Evolutionary conservation across 2,113 vertebrate species (phyloP), one percentile per base, ranked within the genome.

Genomic region (Aegithalos caudatus): DNA sequence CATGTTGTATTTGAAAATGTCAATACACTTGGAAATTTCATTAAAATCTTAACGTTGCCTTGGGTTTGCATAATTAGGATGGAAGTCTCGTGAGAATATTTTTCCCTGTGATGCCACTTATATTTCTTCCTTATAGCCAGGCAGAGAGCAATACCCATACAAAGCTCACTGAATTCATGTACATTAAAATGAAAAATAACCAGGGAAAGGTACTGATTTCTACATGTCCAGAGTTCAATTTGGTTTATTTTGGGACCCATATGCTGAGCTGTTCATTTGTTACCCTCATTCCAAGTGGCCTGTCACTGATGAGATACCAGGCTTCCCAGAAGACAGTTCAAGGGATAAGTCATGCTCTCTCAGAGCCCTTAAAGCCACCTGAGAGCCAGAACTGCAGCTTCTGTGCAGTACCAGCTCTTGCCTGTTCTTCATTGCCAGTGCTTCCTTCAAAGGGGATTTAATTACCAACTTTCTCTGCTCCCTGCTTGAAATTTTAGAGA

Each of bases 401-500:
- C 77, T 53, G 37, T 35, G 65, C 62, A 65, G 35, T 21, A 54
- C 51, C 64, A 56, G 42, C 65, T 88, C 83, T 23, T 62, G n/a
- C 42, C 66, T 53, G 6, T 8, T 87, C 57, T 38, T 95, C 74
- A 20, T 11, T 72, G 82, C 33, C 37, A 40, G 19, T 35, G 20
- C 40, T 92, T 79, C 65, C 61, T 84, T 79, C 81, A 69, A 45
- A 91, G 33, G 24, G 25, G 65, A 71, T 74, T 89, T 92, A 94
- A 64, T 91, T 84, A 74, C 69, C 56, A 57, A 48, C 78, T 94
- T 84, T n/a, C 56, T 51, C 66, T 62, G 54, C 66, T 57, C 50
- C 83, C 38, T 40, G 81, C 81, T 72, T 85, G 89, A 95, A 95
- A 91, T 91, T 92, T 92, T 58, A 94, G 83, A 2, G 3, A 24